These are phyloP conservation scores for Allolobophora icterica DNA, from an alignment of 2,888 invertebrate genomes.

Conservation along the genomic window DNA sequence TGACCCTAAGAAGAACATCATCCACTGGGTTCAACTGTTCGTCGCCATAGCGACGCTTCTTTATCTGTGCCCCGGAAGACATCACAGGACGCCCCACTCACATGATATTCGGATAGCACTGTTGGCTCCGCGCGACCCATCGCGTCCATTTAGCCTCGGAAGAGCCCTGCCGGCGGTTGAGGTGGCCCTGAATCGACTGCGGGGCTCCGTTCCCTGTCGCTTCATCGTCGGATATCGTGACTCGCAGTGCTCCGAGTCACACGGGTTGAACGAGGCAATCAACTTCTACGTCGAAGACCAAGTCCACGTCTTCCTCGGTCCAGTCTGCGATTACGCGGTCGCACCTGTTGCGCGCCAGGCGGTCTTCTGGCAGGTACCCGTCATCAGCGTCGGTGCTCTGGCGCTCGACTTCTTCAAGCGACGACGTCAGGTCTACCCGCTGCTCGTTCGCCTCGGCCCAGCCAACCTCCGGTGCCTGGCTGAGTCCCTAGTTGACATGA, in stretches of 20 bases:
- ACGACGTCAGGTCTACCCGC: slow-evolving; percentile 71
- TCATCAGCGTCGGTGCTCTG: slow-evolving; percentile 73
- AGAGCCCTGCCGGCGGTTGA: slow-evolving; percentile 52
- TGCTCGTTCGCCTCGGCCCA: slow-evolving; percentile 72
- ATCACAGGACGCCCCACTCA: too few relatives aligned
- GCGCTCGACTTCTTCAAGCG: slow-evolving; percentile 58
- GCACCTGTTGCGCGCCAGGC: slow-evolving; percentile 87
- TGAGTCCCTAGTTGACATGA: slow-evolving; percentile 40
- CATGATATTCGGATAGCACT: slow-evolving; percentile 34
- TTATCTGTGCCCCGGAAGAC: too few relatives aligned
- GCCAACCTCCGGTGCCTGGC: slow-evolving; percentile 55
- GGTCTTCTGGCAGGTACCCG: slow-evolving; percentile 86
- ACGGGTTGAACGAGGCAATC: slow-evolving; percentile 55
- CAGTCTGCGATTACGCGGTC: slow-evolving; percentile 72
- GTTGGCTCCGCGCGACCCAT: slow-evolving; percentile 33
- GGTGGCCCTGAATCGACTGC: slow-evolving; percentile 50
- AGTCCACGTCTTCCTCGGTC: slow-evolving; percentile 59
- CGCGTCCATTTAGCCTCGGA: slow-evolving; percentile 50
- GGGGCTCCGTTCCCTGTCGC: background rate
- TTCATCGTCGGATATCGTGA: slow-evolving; percentile 51
- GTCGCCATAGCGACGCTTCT: too few relatives aligned
- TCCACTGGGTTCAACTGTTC: too few relatives aligned
- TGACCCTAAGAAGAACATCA: too few relatives aligned
- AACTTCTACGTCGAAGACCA: slow-evolving; percentile 51
- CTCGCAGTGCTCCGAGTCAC: slow-evolving; percentile 53